phyloP scores from a whole-genome alignment of 2,888 invertebrate species.

The Bruchidius siliquastri region DNA sequence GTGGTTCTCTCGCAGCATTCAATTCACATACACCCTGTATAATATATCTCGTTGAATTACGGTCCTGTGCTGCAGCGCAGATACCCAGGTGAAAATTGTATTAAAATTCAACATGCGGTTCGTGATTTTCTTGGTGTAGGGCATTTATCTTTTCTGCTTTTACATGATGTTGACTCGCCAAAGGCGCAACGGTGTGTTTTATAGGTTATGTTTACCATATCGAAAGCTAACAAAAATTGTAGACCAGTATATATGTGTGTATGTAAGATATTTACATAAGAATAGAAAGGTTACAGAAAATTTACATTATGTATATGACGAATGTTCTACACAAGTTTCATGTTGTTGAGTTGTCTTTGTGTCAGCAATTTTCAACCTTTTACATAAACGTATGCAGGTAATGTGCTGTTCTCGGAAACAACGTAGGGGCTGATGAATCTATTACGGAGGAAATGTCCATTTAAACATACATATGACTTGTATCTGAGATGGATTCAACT shows the following conservation, averaged over 20 bases:
- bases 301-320: background rate
- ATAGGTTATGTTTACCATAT: background rate
- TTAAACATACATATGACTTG: too few relatives aligned
- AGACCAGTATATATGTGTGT: background rate
- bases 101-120: background rate
- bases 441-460: too few relatives aligned
- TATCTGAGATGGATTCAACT: too few relatives aligned
- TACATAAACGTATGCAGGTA: background rate
- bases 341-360: background rate
- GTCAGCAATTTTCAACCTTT: background rate
- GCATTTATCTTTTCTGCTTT: background rate
- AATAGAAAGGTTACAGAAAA: background rate
- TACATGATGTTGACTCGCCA: background rate
- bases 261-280: background rate
- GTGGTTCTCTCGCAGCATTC: too few relatives aligned
- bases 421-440: background rate
- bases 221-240: background rate
- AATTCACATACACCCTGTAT: too few relatives aligned
- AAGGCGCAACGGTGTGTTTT: background rate
- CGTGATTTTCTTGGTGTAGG: background rate
- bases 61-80: background rate
- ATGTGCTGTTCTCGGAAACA: background rate
- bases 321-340: background rate
- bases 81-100: background rate
- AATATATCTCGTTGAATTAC: too few relatives aligned